Base-by-base conservation (phyloP, 1,140 invertebrate species). In the Stegodyphus mimosarum region DNA sequence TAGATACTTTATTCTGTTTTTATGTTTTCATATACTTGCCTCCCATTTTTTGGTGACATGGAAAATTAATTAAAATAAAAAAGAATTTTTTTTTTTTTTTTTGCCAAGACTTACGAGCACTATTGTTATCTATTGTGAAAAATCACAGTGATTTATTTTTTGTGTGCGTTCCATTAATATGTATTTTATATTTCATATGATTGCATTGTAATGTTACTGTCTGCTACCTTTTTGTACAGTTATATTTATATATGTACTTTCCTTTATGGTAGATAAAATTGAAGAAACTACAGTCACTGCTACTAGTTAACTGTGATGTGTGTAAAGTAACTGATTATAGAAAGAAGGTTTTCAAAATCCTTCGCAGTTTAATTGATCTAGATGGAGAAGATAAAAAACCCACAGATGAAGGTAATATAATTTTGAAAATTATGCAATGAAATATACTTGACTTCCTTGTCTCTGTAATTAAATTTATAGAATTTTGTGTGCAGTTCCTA, bases 361-460 rank as follows among this genome's bases (percentile, higher is more conserved):
- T 83, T 51, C 66, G 63, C 48, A 52, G 11, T 15, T 74, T 83
- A 67, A 73, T 48, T 52, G 63, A 73, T 17, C 63, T 83, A 6
- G 80, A 83, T n/a, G 80, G 80, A 15, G 63, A 74, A 53, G 72
- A 67, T 64, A 83, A 83, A 74, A 83, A 67, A 50, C 7, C 15
- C 17, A 60, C 49, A 64, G 80, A 83, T 67, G 71, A 55, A 74
- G 70, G 80, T 83, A 83, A 53, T 33, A 33, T 33, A 33, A 1
- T 33, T 33, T 33, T 33, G 33, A 33, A 33, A 33, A 33, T 33
- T 33, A 33, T 1, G 33, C 33, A 33, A 33, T 33, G 33, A 33
- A 33, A 3, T 33, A 33, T 33, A 33, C 33, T 33, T 33, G 33
- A 33, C 33, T 33, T 33, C 33, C 33, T 33, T 33, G 3, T 33